A percentile compares a stretch with the other conserved stretches of the same genome.
Conservation (phyloP, 2,888 invertebrate genomes). For the Augiades crinisus region DNA sequence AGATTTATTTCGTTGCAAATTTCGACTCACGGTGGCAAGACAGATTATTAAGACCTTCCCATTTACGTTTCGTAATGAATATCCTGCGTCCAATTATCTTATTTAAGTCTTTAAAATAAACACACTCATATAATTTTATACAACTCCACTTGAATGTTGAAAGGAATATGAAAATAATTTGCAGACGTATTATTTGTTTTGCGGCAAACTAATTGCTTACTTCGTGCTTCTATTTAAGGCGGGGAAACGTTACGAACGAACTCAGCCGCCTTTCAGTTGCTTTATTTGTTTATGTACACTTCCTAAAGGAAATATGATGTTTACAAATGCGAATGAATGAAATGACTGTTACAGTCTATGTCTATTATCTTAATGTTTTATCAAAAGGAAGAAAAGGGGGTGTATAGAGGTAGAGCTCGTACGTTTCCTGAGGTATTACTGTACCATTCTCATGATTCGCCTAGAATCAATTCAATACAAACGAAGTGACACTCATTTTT, state of each 20-base stretch:
- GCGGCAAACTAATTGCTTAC: background rate
- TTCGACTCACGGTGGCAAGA: no score
- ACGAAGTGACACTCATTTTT: no score
- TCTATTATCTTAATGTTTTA: background rate
- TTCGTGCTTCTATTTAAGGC: background rate
- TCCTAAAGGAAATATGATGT: background rate
- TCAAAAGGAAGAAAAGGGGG: no score
- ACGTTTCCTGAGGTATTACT: no score
- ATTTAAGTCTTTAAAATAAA: background rate
- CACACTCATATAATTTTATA: background rate
- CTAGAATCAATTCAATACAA: no score
- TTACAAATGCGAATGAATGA: background rate
- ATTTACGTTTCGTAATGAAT: no score
- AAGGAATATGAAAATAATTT: background rate
- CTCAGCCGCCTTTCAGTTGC: background rate
- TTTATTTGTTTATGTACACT: background rate
- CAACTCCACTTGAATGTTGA: background rate
- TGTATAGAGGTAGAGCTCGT: no score
- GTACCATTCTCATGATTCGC: no score
- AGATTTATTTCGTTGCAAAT: no score
- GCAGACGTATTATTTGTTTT: background rate
- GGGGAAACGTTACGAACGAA: background rate
- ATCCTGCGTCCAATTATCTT: background rate
- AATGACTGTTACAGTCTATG: background rate
- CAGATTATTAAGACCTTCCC: no score